Base-by-base conservation (phyloP, 2,113 vertebrate species). In the Poicephalus meyeri region DNA sequence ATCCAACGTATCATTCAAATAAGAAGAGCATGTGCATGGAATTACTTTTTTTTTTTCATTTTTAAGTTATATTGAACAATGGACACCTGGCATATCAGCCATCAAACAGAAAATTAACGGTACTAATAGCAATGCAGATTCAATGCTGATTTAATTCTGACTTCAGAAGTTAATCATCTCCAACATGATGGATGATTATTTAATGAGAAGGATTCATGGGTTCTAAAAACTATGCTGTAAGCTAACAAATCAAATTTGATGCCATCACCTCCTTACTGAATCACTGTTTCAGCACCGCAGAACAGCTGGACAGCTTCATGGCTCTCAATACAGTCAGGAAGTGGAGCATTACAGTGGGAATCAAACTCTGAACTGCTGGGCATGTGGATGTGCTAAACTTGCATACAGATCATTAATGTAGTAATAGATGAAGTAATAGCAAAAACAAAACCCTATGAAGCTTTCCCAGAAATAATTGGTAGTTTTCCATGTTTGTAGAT, bases 71-170 rank as follows among this genome's bases (percentile, higher is more conserved):
- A 26, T 35, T 97, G 79, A 96, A 91, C 77, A 94, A 93, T 55
- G 88, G 72, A 64, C 73, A 93, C 80, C 71, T 95, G 88, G 95
- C 68, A 70, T 92, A 92, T 94, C 86, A 91, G 46, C 73, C 80
- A 92, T 96, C 69, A 86, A 92, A 79, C 66, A 69, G 74, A 89
- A 96, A 93, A 95, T 86, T 68, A 95, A 91, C 61, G 47, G 76
- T 89, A 78, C 63, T 95, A 89, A 55, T 46, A 83, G 37, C 29
- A 91, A 33, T 39, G 70, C 47, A 94, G 88, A 80, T 87, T 79
- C 93, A 91, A 90, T 89, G 81, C 70, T 94, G 80, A 95, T 96
- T 97, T 95, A 97, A 96, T 96, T 96, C 72, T 93, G 85, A 76
- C 83, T 95, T 71, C 66, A 93, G 71, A 97, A 74, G 77, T 96